phyloP scores from a whole-genome alignment of 2,888 invertebrate genomes.

The Pristionchus exspectatus region DNA sequence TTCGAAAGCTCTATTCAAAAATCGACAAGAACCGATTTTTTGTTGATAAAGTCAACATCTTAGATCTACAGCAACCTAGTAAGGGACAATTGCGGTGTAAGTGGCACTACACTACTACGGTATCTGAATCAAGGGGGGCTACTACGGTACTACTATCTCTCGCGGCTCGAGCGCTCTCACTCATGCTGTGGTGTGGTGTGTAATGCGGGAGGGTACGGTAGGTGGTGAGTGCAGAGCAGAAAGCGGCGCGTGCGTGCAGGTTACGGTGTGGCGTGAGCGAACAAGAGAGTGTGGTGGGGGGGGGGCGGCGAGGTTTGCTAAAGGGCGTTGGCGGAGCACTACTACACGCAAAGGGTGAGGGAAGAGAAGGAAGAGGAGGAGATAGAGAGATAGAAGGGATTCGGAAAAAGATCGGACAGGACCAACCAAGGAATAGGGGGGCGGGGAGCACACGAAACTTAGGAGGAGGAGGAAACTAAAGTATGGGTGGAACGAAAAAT shows the following conservation, averaged over 20 bases:
- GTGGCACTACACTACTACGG: neutral
- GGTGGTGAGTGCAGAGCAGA: neutral
- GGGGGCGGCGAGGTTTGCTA: conserved; percentile 34
- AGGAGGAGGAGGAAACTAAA: neutral
- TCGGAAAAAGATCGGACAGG: neutral
- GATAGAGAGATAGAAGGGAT: conserved; percentile 35
- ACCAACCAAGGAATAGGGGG: conserved; percentile 38
- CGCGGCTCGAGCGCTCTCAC: neutral
- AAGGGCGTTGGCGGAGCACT: neutral
- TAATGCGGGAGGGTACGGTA: neutral
- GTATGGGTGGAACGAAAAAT: conserved; percentile 8
- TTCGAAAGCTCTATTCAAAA: neutral
- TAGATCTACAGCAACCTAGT: neutral
- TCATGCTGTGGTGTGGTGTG: conserved; percentile 4
- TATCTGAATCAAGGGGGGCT: neutral
- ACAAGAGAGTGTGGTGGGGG: neutral
- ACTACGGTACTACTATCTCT: neutral
- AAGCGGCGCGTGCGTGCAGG: conserved; percentile 1
- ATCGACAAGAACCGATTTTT: too few relatives aligned
- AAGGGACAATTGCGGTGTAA: neutral
- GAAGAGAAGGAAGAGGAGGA: neutral
- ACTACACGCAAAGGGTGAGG: conserved; percentile 24
- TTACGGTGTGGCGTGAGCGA: conserved; percentile 24
- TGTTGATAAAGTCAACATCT: too few relatives aligned
- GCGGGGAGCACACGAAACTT: neutral